phyloP scores from a whole-genome alignment of 2,888 invertebrate genomes.

The Synanthedon myopaeformis region DNA sequence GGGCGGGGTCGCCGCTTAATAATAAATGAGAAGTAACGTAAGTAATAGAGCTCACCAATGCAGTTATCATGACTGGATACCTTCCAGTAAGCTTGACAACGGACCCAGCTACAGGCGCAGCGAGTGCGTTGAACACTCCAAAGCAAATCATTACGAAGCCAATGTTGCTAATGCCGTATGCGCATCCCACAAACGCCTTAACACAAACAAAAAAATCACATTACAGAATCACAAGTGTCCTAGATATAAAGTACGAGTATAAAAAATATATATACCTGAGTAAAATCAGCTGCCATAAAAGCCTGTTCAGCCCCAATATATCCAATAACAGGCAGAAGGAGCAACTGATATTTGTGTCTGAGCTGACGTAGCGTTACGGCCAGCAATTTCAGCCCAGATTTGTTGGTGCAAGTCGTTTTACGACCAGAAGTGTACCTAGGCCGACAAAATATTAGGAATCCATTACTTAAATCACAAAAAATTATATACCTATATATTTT shows the following conservation, averaged over 20 bases:
- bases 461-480: too few relatives aligned
- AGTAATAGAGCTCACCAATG: conserved; percentile 54
- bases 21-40: not conserved
- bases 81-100: conserved; percentile 85
- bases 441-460: too few relatives aligned
- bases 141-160: conserved; percentile 96
- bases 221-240: too few relatives aligned
- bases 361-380: conserved; percentile 84
- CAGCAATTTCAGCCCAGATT: conserved; percentile 75
- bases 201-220: not conserved
- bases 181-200: conserved; percentile 87
- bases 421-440: conserved; percentile 44
- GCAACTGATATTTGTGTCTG: conserved; percentile 80
- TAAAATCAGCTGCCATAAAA: conserved; percentile 87
- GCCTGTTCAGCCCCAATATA: conserved; percentile 96
- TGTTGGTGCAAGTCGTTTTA: conserved; percentile 71
- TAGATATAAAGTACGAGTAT: not conserved
- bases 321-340: conserved; percentile 90
- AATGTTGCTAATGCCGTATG: conserved; percentile 90
- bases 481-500: too few relatives aligned
- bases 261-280: conserved; percentile 74
- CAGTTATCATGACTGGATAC: conserved; percentile 81
- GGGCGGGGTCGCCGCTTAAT: not conserved
- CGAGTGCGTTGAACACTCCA: conserved; percentile 88
- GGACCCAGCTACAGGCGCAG: conserved; percentile 83